Percentiles rank a stretch among this genome's conserved stretches.
Evolutionary conservation across 2,113 vertebrate genomes (phyloP).

Genomic region (Hydrolagus affinis): DNA sequence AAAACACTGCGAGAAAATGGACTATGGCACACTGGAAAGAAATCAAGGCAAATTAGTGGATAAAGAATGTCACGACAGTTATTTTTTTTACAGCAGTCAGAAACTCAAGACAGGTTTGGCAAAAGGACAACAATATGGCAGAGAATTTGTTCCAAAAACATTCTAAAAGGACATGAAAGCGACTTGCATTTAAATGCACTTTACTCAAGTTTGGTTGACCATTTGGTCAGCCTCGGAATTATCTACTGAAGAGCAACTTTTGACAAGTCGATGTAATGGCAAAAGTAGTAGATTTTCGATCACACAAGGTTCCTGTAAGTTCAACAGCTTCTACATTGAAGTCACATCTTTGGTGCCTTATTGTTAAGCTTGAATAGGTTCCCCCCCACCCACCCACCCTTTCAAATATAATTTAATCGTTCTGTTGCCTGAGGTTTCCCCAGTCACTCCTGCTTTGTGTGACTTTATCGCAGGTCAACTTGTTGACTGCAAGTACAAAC

Average conservation of each 20-base stretch:
- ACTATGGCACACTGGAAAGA: conserved; percentile 43
- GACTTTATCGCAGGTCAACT: too few species aligned
- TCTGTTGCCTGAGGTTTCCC: too few species aligned
- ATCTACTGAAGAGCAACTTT: background rate
- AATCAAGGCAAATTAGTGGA: conserved; percentile 36
- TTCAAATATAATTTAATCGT: too few species aligned
- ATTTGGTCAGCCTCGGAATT: conserved; percentile 6
- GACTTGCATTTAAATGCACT: background rate
- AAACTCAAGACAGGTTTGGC: conserved; percentile 40
- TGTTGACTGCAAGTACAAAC: too few species aligned
- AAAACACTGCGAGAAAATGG: conserved; percentile 45
- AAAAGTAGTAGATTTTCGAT: too few species aligned
- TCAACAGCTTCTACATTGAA: too few species aligned
- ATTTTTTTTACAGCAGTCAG: conserved; percentile 23
- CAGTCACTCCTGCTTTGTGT: too few species aligned
- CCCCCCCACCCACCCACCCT: too few species aligned
- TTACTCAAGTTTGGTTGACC: background rate
- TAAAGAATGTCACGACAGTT: conserved; percentile 38
- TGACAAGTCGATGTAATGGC: too few species aligned
- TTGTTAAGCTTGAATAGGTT: too few species aligned
- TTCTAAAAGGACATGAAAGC: background rate
- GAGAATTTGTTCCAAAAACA: conserved; percentile 22
- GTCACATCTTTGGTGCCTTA: too few species aligned
- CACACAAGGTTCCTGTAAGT: too few species aligned
- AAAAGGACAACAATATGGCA: conserved; percentile 40